Evolutionary conservation across 2,797 vertebrate species (phyloP), one percentile per base, ranked within the genome.

Genomic region (Sebastes hubbsi): DNA sequence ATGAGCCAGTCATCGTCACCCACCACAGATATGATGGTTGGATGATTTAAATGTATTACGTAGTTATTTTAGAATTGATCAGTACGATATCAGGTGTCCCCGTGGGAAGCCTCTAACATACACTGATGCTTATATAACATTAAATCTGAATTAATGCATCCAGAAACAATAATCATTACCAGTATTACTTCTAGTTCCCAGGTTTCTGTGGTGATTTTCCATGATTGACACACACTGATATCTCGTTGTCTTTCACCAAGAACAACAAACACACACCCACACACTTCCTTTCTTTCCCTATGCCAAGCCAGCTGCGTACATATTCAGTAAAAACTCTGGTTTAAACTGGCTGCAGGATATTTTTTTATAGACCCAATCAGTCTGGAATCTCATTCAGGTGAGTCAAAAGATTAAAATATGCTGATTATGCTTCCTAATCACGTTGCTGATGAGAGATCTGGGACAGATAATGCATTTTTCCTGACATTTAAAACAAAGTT

Each of bases 101-200:
- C 46, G 49, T 65, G 30, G 77, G 77, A 72, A 62, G 72, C 77
- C 42, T 54, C 55, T 11, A 72, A 82, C 79, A 78, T 68, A 66
- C 58, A 78, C 72, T 66, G 61, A 89, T 78, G 84, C 75, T 79
- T 73, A 86, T 82, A 67, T 87, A 82, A 89, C 91, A 89, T 89
- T 90, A 80, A 77, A 84, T 85, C 85, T 85, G 75, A 86, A 67
- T 74, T 76, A 67, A 88, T 78, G 64, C 69, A 85, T 66, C 75
- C 13, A 64, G 10, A 29, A 56, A 59, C 55, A 58, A 81, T 89
- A 63, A 88, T 56, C 64, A 75, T 81, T 67, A 84, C 76, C 84
- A 78, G 59, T 42, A 68, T 56, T 67, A 24, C 55, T 65, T 27
- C 20, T 81, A 14, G 56, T 86, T 67, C 18, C 16, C 20, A 65